These are phyloP conservation scores for Endotricha flammealis DNA, from an alignment of 2,888 invertebrate genomes.

Conservation along the genomic window DNA sequence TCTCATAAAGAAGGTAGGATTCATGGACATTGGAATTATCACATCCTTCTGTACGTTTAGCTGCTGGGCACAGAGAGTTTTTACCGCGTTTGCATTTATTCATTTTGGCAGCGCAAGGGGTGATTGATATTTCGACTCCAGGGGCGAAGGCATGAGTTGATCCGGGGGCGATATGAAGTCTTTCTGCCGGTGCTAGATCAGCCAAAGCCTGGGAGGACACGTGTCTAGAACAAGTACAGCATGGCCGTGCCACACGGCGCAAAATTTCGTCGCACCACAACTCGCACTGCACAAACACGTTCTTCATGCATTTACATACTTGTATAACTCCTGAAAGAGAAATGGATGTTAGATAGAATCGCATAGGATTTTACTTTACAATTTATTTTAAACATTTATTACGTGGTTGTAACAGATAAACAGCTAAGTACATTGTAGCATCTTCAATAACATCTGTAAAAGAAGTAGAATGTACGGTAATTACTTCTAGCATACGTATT, in stretches of 20 bases:
- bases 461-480: constrained; percentile 5
- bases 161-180: constrained; percentile 27
- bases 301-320: constrained; percentile 68
- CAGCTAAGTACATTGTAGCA: constrained; percentile 52
- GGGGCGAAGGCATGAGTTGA: constrained; percentile 31
- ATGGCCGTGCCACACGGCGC: constrained; percentile 48
- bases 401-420: constrained; percentile 55
- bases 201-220: constrained; percentile 41
- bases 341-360: background rate
- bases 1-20: constrained; percentile 41
- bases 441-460: constrained; percentile 59
- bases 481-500: no score
- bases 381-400: constrained; percentile 27
- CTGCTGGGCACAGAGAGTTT: constrained; percentile 32
- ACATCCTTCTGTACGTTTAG: constrained; percentile 33
- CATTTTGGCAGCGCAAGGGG: constrained; percentile 35
- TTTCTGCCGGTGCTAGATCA: constrained; percentile 35
- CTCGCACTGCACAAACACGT: constrained; percentile 64
- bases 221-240: constrained; percentile 56
- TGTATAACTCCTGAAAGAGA: constrained; percentile 42
- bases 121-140: constrained; percentile 42
- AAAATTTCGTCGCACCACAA: constrained; percentile 64
- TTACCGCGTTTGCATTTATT: constrained; percentile 15
- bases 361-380: background rate
- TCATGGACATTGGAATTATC: no score